Percentiles rank a stretch among this genome's conserved stretches.
Conservation (phyloP, 2,797 vertebrate genomes). For the Coilia nasus region DNA sequence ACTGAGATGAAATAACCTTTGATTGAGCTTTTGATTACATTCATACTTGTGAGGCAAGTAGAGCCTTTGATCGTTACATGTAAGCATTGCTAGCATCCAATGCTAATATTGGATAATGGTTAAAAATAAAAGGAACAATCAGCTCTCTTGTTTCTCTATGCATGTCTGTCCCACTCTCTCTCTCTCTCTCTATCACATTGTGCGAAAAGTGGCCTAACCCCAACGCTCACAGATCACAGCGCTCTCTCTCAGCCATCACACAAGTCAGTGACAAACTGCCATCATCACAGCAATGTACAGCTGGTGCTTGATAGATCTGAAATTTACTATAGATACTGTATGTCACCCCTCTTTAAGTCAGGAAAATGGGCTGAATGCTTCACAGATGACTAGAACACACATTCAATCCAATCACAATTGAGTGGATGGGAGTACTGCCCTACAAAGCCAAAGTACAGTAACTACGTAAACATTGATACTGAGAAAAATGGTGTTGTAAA, state of each 20-base stretch:
- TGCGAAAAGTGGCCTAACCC: background rate
- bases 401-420: background rate
- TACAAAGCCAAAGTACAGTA: too few relatives aligned
- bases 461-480: too few relatives aligned
- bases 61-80: background rate
- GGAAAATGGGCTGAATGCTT: background rate
- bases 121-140: background rate
- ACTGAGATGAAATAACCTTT: constrained; percentile 36
- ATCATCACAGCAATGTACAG: constrained; percentile 19
- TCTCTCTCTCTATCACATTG: background rate
- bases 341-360: background rate
- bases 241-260: background rate
- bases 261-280: background rate
- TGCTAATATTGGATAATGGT: background rate
- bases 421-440: background rate
- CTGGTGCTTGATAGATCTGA: background rate
- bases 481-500: too few relatives aligned
- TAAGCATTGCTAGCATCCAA: constrained; percentile 5
- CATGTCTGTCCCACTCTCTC: too few relatives aligned
- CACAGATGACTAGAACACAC: background rate
- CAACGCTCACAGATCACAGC: background rate
- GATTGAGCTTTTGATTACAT: constrained; percentile 28
- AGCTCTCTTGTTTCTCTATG: background rate
- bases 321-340: background rate
- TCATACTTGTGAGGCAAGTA: constrained; percentile 26